These are phyloP conservation scores for Mya arenaria DNA, from an alignment of 1,140 invertebrate species.

Conservation along the genomic window DNA sequence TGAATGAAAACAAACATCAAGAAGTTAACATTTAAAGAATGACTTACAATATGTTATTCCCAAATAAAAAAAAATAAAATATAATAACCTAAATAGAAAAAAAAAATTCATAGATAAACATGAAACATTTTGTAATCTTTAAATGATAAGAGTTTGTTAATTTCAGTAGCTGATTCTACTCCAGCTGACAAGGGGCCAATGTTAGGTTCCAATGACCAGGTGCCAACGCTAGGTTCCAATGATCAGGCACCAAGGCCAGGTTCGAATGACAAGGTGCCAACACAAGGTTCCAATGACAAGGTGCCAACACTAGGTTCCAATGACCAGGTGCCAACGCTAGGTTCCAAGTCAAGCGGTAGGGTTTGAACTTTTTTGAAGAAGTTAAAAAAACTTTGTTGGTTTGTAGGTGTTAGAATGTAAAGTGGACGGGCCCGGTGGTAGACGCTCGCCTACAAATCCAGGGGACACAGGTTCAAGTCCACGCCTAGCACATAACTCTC, in stretches of 20 bases:
- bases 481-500: neutral
- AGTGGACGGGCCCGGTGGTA: too few relatives aligned
- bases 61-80: conserved; percentile 27
- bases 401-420: neutral
- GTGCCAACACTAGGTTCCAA: conserved; percentile 35
- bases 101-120: too few relatives aligned
- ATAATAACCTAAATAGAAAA: conserved; percentile 19
- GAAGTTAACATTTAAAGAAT: conserved; percentile 31
- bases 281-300: conserved; percentile 16
- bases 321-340: conserved; percentile 12
- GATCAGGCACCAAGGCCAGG: conserved; percentile 1
- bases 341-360: conserved; percentile 8
- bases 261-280: neutral
- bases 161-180: conserved; percentile 32
- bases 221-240: conserved; percentile 24
- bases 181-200: conserved; percentile 35
- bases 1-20: conserved; percentile 33
- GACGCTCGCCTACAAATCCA: neutral
- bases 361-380: neutral
- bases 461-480: neutral
- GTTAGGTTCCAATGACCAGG: conserved; percentile 28
- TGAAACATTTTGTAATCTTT: conserved; percentile 25
- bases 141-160: conserved; percentile 33
- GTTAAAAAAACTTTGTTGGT: neutral
- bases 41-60: conserved; percentile 26